Evolutionary conservation across 2,113 vertebrate species (phyloP), one percentile per base, ranked within the genome.

Genomic region (Phylloscopus whistleri): DNA sequence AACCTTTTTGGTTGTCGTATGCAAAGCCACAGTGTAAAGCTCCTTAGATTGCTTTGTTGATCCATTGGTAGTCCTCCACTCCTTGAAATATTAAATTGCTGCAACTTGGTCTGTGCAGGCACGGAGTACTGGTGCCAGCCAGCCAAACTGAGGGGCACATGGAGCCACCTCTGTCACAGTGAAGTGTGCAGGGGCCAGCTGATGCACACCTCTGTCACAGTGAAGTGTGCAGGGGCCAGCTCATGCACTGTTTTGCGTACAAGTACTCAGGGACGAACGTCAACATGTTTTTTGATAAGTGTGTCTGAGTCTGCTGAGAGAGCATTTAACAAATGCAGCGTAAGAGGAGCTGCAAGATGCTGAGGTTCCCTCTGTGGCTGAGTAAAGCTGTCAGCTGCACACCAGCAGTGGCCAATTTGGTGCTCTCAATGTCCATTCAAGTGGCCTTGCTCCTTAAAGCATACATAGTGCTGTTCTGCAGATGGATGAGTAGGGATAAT

Each of bases 61-160:
- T 66, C 26, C 0, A 0, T 14, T 41, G 43, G 27, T 56, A 62
- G 35, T 64, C 17, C 26, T 58, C 35, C 16, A 31, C 20, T 84
- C 21, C 12, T 67, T 70, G 21, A 68, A 60, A 68, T 55, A n/a
- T 0, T 43, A 3, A 7, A 33, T 35, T 60, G 53, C 49, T 76
- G 10, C 67, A 30, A 0, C 9, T 87, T 62, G 35, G 10, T 60
- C 48, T 83, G 0, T 2, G 3, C 39, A 41, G 56, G 26, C 35
- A 22, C 1, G 3, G 31, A 15, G 46, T 58, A 19, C 10, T 78
- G 59, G 28, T 41, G n/a, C 13, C 0, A 2, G 9, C 53, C 13
- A 6, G 5, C 28, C 46, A 62, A 2, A 37, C 30, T 43, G 56
- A 59, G 68, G 23, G 49, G 35, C 21, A 19, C 0, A 1, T 24